A percentile compares a stretch with the other conserved stretches of the same genome.
Evolutionary conservation across 2,888 invertebrate genomes (phyloP).

Genomic region (Malachius bipustulatus): DNA sequence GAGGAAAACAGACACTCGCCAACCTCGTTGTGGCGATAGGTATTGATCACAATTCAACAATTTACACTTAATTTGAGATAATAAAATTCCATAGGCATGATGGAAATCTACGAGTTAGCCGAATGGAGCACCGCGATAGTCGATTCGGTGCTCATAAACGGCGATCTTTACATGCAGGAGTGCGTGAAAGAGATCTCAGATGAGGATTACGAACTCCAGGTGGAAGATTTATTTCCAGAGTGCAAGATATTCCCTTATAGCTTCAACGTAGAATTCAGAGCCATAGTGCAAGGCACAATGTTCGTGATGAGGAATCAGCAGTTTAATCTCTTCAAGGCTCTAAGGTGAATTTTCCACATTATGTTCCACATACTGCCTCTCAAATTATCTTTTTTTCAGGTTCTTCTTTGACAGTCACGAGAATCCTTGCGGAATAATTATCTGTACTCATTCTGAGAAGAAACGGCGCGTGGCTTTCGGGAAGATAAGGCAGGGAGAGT

Average conservation of each 20-base stretch:
- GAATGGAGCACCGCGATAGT: slow-evolving; percentile 53
- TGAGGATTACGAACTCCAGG: slow-evolving; percentile 44
- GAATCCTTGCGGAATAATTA: slow-evolving; percentile 43
- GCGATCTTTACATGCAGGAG: slow-evolving; percentile 45
- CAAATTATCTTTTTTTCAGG: slow-evolving; percentile 16
- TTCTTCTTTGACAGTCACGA: slow-evolving; percentile 45
- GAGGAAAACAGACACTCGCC: slow-evolving; percentile 45
- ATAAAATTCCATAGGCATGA: too few relatives aligned
- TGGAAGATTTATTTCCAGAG: slow-evolving; percentile 44
- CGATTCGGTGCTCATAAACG: slow-evolving; percentile 49
- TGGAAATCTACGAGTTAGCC: slow-evolving; percentile 44
- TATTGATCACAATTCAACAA: too few relatives aligned
- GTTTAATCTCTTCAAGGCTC: slow-evolving; percentile 51
- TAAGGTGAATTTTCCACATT: slow-evolving; percentile 28
- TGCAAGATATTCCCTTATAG: slow-evolving; percentile 47
- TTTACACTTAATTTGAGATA: too few relatives aligned
- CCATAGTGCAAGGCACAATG: slow-evolving; percentile 48
- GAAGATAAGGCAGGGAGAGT: slow-evolving; percentile 38
- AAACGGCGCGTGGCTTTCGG: slow-evolving; percentile 32
- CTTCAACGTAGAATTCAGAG: slow-evolving; percentile 45
- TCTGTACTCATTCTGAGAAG: slow-evolving; percentile 40
- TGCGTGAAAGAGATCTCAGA: slow-evolving; percentile 39
- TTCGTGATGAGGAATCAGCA: slow-evolving; percentile 44
- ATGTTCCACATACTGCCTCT: not conserved
- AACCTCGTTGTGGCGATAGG: slow-evolving; percentile 26